These are phyloP conservation scores for Micromys minutus DNA, from an alignment of 2,113 vertebrate species.

Conservation along the genomic window DNA sequence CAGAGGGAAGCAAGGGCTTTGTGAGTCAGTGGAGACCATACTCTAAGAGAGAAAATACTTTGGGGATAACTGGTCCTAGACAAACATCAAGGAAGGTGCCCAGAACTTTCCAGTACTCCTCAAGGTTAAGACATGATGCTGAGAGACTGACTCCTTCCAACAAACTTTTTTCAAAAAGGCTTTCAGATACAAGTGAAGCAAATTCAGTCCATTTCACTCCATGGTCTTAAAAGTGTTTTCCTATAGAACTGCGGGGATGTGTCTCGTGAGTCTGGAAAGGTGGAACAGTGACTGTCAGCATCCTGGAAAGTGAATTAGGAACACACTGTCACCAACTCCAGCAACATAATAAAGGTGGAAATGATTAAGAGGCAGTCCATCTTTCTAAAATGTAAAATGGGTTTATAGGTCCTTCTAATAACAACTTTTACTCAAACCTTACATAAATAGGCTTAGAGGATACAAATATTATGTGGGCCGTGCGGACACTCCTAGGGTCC, in stretches of 20 bases:
- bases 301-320: constrained; percentile 86
- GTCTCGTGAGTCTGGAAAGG: constrained; percentile 71
- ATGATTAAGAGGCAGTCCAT: constrained; percentile 85
- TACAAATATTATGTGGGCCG: constrained; percentile 88
- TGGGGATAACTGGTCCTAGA: constrained; percentile 7
- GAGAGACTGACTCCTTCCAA: constrained; percentile 52
- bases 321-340: constrained; percentile 75
- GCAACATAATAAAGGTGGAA: constrained; percentile 84
- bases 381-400: constrained; percentile 88
- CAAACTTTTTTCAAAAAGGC: constrained; percentile 58
- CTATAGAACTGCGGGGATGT: constrained; percentile 65
- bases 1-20: neutral
- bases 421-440: constrained; percentile 89
- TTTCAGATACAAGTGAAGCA: constrained; percentile 72
- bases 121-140: neutral
- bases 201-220: constrained; percentile 74
- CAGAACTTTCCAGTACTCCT: neutral
- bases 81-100: neutral
- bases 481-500: constrained; percentile 88
- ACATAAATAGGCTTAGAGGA: constrained; percentile 91
- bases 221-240: constrained; percentile 81
- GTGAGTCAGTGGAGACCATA: neutral
- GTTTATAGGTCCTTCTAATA: constrained; percentile 89
- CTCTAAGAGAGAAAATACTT: neutral
- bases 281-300: constrained; percentile 72